Conservation (phyloP, 2,797 vertebrate species). For the Pseudochirops corinnae region DNA sequence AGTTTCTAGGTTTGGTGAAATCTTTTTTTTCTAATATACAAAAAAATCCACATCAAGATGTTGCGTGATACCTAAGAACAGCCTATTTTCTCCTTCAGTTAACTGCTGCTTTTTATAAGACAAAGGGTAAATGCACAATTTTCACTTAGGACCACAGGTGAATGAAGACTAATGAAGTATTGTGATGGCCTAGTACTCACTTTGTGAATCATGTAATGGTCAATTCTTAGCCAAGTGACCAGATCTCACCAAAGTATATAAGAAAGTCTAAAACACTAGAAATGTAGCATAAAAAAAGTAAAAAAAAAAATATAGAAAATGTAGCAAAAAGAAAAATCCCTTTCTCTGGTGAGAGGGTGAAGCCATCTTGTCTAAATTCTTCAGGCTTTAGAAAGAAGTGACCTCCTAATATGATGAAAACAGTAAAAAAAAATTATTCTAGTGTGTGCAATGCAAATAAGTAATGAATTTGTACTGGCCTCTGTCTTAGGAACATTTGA, state of each 20-base stretch:
- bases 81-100: neutral
- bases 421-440: neutral
- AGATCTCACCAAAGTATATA: neutral
- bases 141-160: neutral
- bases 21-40: constrained; percentile 24
- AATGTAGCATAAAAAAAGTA: neutral
- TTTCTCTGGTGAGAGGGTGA: neutral
- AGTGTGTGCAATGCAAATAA: neutral
- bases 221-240: neutral
- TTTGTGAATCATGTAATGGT: neutral
- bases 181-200: neutral
- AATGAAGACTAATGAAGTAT: neutral
- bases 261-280: neutral
- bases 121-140: constrained; percentile 23
- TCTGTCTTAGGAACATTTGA: constrained; percentile 37
- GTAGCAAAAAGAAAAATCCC: neutral
- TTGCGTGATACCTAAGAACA: neutral
- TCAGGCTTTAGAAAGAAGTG: neutral
- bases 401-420: neutral
- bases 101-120: constrained; percentile 5
- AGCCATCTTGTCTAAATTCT: neutral
- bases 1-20: neutral
- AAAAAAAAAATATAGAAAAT: neutral
- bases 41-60: constrained; percentile 26
- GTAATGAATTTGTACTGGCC: neutral